phyloP scores from a whole-genome alignment of 2,797 vertebrate species.

The Anguilla obscura region DNA sequence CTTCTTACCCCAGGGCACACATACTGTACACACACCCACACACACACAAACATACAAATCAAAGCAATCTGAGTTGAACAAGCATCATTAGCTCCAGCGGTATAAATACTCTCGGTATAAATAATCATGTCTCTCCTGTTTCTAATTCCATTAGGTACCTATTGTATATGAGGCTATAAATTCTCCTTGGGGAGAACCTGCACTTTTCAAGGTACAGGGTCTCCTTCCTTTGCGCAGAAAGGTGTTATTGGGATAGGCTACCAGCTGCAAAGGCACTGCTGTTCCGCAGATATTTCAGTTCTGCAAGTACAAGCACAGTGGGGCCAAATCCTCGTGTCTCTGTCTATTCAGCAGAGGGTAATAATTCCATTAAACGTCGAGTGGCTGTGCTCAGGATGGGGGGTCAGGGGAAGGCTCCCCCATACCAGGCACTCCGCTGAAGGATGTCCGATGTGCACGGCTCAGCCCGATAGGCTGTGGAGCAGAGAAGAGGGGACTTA shows the following conservation, averaged over 20 bases:
- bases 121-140: not conserved
- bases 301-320: not conserved
- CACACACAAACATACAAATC: slow-evolving; percentile 43
- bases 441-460: not conserved
- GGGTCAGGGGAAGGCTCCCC: not conserved
- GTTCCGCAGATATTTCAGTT: slow-evolving; percentile 10
- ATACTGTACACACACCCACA: slow-evolving; percentile 48
- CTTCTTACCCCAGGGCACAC: slow-evolving; percentile 39
- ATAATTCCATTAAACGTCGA: slow-evolving; percentile 11
- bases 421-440: no score
- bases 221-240: slow-evolving; percentile 5
- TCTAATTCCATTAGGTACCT: slow-evolving; percentile 1
- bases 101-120: not conserved
- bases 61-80: not conserved
- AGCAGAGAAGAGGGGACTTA: not conserved
- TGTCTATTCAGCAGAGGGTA: slow-evolving; percentile 6
- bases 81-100: not conserved
- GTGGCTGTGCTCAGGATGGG: not conserved
- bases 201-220: not conserved
- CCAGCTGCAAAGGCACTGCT: not conserved
- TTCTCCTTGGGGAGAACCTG: not conserved
- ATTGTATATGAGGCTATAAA: not conserved
- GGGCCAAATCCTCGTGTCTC: slow-evolving; percentile 23
- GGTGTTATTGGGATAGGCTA: not conserved
- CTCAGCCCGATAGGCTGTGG: not conserved